Base-by-base conservation (phyloP, 2,797 vertebrate genomes). In the Momotus momota region DNA sequence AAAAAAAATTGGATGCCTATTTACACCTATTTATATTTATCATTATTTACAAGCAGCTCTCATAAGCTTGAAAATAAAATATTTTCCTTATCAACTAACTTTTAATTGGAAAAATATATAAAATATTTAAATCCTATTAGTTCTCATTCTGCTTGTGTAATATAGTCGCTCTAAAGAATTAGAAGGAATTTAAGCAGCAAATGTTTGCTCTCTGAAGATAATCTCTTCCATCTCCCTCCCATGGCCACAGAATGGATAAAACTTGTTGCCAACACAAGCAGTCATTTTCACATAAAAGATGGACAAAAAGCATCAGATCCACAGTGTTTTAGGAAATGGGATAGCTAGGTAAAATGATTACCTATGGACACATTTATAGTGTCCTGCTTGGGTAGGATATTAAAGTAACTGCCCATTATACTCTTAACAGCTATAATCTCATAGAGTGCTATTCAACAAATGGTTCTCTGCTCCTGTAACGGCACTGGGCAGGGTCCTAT, bases 341-440 rank as follows among this genome's bases (percentile, higher is more conserved):
- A 73, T 80, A 94, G 88, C 81, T 93, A 92, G 83, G 64, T 82
- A 82, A 91, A 94, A 95, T 93, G 21, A 49, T 79, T 94, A 88
- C 61, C 78, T 75, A 6, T 72, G 81, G 89, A 74, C 66, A 62
- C 45, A 61, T 87, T 95, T 55, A 85, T 85, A 73, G 67, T 81
- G 26, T 77, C 80, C 84, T 94, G 75, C 91, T 67, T 91, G 84
- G 31, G 58, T 33, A 85, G 74, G 79, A 93, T 94, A 91, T 93
- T 95, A 78, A 75, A 96, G 67, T 73, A 91, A 97, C 86, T 96
- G 88, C 86, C 88, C 80, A 74, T 95, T 94, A 86, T 94, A 72
- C 89, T 71, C 90, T 89, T 81, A 94, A 87, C 62, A 93, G 67
- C 90, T 84, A 55, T 95, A 92, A 95, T 84, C 86, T 96, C 91